Evolutionary conservation across 2,888 invertebrate species (phyloP).

Genomic region (Cataglyphis rosenhaueri): DNA sequence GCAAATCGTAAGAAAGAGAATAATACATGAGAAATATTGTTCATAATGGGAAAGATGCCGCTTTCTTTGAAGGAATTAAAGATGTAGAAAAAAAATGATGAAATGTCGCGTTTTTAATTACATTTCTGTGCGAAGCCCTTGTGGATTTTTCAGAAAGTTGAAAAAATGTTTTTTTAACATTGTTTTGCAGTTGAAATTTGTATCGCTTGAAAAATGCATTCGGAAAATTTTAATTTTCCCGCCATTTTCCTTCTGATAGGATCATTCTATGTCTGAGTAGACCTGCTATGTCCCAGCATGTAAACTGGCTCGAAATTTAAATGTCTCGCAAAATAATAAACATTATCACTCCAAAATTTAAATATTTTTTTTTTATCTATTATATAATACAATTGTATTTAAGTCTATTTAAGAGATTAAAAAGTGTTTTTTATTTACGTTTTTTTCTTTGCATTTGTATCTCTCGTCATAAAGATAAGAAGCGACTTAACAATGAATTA

Average conservation of each 20-base stretch:
- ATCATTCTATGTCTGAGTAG: neutral
- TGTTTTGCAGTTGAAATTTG: neutral
- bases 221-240: neutral
- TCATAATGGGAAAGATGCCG: neutral
- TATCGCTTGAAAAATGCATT: neutral
- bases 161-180: neutral
- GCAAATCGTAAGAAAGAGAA: neutral
- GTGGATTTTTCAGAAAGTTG: neutral
- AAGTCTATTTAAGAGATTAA: neutral
- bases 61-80: neutral
- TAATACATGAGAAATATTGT: neutral
- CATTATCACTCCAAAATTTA: neutral
- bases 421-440: neutral
- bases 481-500: neutral
- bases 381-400: neutral
- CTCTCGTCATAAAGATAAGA: neutral
- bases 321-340: neutral
- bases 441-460: neutral
- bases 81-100: neutral
- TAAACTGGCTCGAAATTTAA: slow-evolving; percentile 22
- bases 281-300: neutral
- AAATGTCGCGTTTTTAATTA: neutral
- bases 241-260: neutral
- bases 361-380: neutral
- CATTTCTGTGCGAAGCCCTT: neutral